Evolutionary conservation across 2,797 vertebrate species (phyloP), one percentile per base, ranked within the genome.

Genomic region (Hapalemur alaotrensis): DNA sequence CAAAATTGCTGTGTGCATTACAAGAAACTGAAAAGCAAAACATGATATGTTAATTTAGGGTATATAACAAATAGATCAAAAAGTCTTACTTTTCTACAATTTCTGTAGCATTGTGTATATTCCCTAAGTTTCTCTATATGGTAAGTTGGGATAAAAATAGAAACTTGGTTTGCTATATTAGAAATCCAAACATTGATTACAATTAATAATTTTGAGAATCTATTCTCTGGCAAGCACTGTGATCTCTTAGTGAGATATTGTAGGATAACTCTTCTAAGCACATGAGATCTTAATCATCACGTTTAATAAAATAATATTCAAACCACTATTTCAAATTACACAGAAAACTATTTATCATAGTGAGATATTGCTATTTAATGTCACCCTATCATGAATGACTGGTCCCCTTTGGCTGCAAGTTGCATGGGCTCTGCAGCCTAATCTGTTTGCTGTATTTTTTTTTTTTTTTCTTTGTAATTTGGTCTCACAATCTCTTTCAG

Each of bases 21-120:
- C 48, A 87, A 81, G 15, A 89, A 57, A 80, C 52, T 75, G 11
- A 25, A 92, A 96, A 63, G 23, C 7, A 79, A 83, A 89, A 75
- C 35, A 8, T 69, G 43, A 73, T 23, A 50, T 80, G 35, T 69
- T 93, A 61, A 63, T 70, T 90, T 91, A 43, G 18, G 11, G 9
- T 1, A 79, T 41, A 79, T 41, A 83, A 12, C 8, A 82, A 46
- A 46, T 32, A 23, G 13, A 52, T 23, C 7, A 95, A 89, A 79
- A 90, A 25, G 0, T 32, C 2, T 93, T 65, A 57, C 10, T 81
- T 82, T 91, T 57, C 4, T 35, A 65, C 52, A 80, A 63, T 69
- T 94, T 87, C 28, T 80, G 5, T 67, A 88, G 20, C 4, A 80
- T 22, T 88, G 4, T 35, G 28, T 69, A 57, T 35, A 63, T 90